Conservation (phyloP, 2,113 vertebrate species). For the Chloroceryle aenea region DNA sequence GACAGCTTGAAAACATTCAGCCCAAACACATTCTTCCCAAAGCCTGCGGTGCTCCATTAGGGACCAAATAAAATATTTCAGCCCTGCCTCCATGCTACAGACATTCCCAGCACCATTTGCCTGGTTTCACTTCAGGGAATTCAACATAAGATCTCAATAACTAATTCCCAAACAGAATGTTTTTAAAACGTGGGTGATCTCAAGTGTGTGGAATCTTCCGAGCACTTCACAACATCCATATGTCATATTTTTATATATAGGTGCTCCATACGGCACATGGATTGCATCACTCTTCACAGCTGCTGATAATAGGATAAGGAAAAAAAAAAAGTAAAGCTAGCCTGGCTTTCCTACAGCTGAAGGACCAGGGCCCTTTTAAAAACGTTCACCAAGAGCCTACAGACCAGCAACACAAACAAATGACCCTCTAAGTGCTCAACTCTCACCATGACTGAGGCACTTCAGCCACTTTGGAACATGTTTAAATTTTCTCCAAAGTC, state of each 20-base stretch:
- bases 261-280: conserved; percentile 39
- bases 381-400: not conserved
- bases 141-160: conserved; percentile 9
- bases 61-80: not conserved
- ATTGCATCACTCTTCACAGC: conserved; percentile 54
- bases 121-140: not conserved
- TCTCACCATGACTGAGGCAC: accelerated
- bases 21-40: not conserved
- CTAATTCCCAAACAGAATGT: conserved; percentile 51
- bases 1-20: not conserved
- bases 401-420: not conserved
- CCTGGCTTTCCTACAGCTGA: not conserved
- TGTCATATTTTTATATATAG: conserved; percentile 58
- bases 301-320: conserved; percentile 56
- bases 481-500: not conserved
- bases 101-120: not conserved
- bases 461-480: not conserved
- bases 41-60: not conserved
- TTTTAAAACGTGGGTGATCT: conserved; percentile 53
- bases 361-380: not conserved
- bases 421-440: not conserved
- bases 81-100: not conserved
- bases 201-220: conserved; percentile 23
- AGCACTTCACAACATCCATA: conserved; percentile 58
- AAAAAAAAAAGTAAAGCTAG: not conserved